Evolutionary conservation across 2,888 invertebrate genomes (phyloP), one percentile per base, ranked within the genome.

Genomic region (Agrochola circellaris): DNA sequence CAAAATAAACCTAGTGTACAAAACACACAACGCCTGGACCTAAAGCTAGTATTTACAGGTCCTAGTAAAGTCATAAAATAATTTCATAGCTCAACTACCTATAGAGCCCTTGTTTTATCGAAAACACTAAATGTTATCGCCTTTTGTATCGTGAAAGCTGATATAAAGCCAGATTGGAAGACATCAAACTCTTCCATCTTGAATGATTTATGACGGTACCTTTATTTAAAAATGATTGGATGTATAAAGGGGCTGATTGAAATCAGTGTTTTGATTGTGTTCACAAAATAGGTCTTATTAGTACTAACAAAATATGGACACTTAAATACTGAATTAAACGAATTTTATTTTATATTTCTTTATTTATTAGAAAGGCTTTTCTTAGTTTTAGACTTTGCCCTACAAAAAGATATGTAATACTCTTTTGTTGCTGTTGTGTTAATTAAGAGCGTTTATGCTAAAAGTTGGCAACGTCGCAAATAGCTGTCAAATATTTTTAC

Each of bases 31-130:
- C 11, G 34, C 58, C 73, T 38, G 64, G 30, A 60, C 20, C 48
- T 20, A 38, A n/a, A 42, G 1, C 76, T 79, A 85, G 77, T 79
- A 74, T 71, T 71, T 66, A 54, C 54, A 78, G 48, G 17, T 69
- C 45, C 58, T 75, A 82, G 78, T 77, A 75, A 79, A 74, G 74
- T 77, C 89, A 90, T 92, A 91, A 91, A 92, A 91, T 90, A 65
- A 90, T 90, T 90, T 92, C 91, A 92, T 87, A 84, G 82, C 73
- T 83, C 72, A 20, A 80, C 73, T 82, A 85, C 80, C 71, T 82
- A 84, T 66, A 66, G 76, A 70, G 58, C 75, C 48, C 45, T 82
- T 89, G 89, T 90, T 88, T 88, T 86, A 85, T 87, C 81, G 84
- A 79, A 85, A 83, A 87, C 79, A 83, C 84, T 87, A 83, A 85